A percentile compares a stretch with the other conserved stretches of the same genome.
These are phyloP conservation scores for Capitulum mitella DNA, from an alignment of 2,888 invertebrate genomes.

Conservation along the genomic window DNA sequence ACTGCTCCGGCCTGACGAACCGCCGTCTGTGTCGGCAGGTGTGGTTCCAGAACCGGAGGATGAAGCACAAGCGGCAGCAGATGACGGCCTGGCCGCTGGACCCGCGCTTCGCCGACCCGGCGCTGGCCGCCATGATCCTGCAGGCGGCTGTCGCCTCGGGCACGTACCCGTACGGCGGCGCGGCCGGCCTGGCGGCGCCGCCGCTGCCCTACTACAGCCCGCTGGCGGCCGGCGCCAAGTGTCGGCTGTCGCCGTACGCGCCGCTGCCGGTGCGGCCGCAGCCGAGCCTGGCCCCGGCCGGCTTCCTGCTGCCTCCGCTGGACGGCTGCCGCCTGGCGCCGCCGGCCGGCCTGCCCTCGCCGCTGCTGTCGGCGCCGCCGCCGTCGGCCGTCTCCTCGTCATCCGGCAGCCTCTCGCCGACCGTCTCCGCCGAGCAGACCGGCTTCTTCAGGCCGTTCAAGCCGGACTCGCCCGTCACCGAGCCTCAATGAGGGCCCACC, in stretches of 20 bases:
- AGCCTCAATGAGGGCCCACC: neutral
- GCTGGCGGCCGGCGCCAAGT: slow-evolving; percentile 29
- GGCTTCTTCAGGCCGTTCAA: neutral
- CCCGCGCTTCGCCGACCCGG: slow-evolving; percentile 35
- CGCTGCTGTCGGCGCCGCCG: neutral
- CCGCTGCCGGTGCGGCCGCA: slow-evolving; percentile 16
- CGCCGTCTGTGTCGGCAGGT: neutral
- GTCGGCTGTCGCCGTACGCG: slow-evolving; percentile 28
- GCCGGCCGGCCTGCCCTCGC: neutral
- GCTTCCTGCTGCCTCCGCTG: neutral
- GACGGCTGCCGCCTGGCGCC: neutral
- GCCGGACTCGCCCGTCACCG: neutral
- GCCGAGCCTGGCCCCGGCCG: slow-evolving; percentile 21
- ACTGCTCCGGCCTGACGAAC: no score
- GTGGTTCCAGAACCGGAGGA: slow-evolving; percentile 25
- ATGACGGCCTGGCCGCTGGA: slow-evolving; percentile 31
- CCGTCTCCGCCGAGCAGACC: neutral
- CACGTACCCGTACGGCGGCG: slow-evolving; percentile 32
- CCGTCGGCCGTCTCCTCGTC: slow-evolving; percentile 24
- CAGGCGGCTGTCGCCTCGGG: slow-evolving; percentile 30
- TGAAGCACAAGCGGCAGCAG: slow-evolving; percentile 25
- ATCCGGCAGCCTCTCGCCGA: slow-evolving; percentile 26
- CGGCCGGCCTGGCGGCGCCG: slow-evolving; percentile 31
- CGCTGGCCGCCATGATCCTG: slow-evolving; percentile 30
- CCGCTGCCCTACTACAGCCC: slow-evolving; percentile 30